A percentile compares a stretch with the other conserved stretches of the same genome.
Conservation (phyloP, 2,888 invertebrate genomes). For the Carabus problematicus region DNA sequence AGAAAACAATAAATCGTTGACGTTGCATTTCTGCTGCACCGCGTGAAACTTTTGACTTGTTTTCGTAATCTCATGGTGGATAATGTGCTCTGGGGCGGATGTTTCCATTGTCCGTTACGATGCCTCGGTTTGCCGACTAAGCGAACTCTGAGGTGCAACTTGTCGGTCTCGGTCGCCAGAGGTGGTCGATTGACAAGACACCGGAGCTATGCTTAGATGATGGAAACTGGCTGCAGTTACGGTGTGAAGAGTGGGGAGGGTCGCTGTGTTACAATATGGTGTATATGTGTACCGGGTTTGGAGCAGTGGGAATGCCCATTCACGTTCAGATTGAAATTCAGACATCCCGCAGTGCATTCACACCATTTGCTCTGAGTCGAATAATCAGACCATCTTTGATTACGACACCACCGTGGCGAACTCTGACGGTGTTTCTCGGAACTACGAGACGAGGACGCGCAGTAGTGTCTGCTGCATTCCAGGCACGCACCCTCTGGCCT, state of each 20-base stretch:
- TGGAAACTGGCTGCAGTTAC: neutral
- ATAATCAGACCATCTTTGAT: constrained; percentile 36
- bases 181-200: too few species aligned
- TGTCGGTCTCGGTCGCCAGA: neutral
- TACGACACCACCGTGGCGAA: constrained; percentile 31
- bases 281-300: neutral
- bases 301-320: constrained; percentile 24
- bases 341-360: constrained; percentile 40
- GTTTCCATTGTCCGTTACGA: constrained; percentile 36
- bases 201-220: too few species aligned
- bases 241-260: neutral
- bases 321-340: constrained; percentile 36
- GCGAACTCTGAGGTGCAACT: neutral
- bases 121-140: constrained; percentile 19
- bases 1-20: constrained; percentile 32
- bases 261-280: neutral
- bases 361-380: constrained; percentile 34
- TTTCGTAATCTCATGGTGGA: constrained; percentile 33
- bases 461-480: neutral
- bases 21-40: constrained; percentile 25
- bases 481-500: constrained; percentile 16
- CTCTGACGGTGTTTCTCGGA: constrained; percentile 14
- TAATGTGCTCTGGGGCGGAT: constrained; percentile 31
- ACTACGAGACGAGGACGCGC: constrained; percentile 10
- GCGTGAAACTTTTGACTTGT: constrained; percentile 31